Conservation (phyloP, 2,797 vertebrate species). For the Lepilemur ruficaudatus region DNA sequence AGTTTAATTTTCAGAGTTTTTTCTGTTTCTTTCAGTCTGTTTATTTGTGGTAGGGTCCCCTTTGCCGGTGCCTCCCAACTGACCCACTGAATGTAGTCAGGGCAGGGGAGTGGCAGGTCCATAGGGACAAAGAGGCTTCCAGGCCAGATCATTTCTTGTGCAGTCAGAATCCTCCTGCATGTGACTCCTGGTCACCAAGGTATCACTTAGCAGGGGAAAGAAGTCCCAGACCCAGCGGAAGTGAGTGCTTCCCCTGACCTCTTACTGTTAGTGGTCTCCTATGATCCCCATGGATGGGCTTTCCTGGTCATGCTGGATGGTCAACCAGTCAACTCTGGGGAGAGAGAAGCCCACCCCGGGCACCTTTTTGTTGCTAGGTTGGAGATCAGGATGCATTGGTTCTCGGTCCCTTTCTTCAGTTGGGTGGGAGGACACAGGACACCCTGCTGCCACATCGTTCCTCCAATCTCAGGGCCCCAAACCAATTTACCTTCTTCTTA, state of each 20-base stretch:
- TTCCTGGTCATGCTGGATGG: not conserved
- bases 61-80: not conserved
- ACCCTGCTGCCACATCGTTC: not conserved
- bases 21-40: not conserved
- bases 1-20: not conserved
- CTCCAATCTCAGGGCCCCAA: not conserved
- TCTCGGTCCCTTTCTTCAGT: not conserved
- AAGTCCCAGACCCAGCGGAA: not conserved
- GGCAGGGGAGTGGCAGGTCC: not conserved
- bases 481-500: not conserved
- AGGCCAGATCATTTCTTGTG: not conserved
- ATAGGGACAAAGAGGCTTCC: not conserved
- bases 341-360: not conserved
- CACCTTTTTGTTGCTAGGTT: not conserved
- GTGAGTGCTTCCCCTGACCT: not conserved
- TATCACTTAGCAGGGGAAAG: not conserved
- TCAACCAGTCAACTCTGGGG: not conserved
- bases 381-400: not conserved
- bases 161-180: not conserved
- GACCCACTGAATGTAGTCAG: not conserved
- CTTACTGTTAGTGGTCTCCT: not conserved
- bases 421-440: not conserved
- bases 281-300: not conserved
- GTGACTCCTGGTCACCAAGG: not conserved
- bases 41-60: not conserved